Evolutionary conservation across 2,113 vertebrate genomes (phyloP).

Genomic region (Bujurquina vittata): DNA sequence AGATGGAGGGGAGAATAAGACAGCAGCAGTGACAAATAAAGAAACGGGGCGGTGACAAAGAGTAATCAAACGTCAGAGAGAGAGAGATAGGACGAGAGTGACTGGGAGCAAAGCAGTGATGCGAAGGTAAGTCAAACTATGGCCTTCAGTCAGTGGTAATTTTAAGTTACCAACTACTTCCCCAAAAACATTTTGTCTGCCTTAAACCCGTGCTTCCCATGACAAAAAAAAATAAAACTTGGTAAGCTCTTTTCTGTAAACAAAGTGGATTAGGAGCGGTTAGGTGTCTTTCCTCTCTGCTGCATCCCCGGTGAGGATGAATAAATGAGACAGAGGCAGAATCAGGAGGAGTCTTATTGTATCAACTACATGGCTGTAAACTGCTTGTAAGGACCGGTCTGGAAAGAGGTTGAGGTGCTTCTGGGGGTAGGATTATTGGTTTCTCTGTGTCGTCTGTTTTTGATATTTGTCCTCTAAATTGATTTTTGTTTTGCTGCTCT

Average conservation of each 20-base stretch:
- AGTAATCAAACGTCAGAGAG: constrained; percentile 28
- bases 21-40: constrained; percentile 15
- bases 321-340: constrained; percentile 43
- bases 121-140: constrained; percentile 40
- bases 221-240: background rate
- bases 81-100: background rate
- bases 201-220: background rate
- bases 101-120: constrained; percentile 6
- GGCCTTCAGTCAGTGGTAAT: constrained; percentile 34
- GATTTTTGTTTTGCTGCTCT: constrained; percentile 76
- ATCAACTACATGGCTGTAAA: constrained; percentile 48
- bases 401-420: constrained; percentile 49
- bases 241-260: constrained; percentile 26
- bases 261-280: constrained; percentile 47
- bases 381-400: constrained; percentile 48
- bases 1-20: background rate
- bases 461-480: constrained; percentile 74
- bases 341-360: constrained; percentile 47
- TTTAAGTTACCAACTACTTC: background rate
- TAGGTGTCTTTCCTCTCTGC: constrained; percentile 35
- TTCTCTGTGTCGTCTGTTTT: constrained; percentile 57
- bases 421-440: constrained; percentile 62
- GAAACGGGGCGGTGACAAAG: constrained; percentile 25
- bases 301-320: constrained; percentile 37
- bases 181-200: background rate